These are phyloP conservation scores for Sinocyclocheilus rhinocerous DNA, from an alignment of 2,113 vertebrate species.

Conservation along the genomic window DNA sequence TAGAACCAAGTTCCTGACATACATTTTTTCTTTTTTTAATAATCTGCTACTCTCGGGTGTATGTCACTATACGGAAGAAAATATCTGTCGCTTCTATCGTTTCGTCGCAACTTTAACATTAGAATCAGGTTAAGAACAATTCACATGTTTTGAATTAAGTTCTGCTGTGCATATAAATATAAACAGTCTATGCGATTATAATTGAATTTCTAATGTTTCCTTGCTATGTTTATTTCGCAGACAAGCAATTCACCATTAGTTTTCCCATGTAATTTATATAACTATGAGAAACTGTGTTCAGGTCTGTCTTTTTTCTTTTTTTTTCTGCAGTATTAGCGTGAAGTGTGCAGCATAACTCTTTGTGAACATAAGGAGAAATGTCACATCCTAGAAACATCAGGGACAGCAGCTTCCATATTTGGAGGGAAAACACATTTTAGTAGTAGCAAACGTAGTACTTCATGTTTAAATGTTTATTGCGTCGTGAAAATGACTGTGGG, in stretches of 20 bases:
- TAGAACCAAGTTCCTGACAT: not conserved
- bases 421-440: not conserved
- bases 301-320: not conserved
- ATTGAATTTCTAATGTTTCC: no score
- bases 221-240: not conserved
- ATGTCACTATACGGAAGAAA: not conserved
- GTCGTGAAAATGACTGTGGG: conserved; percentile 25
- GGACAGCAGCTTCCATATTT: not conserved
- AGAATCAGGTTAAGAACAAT: not conserved
- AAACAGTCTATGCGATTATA: not conserved
- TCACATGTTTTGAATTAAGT: not conserved
- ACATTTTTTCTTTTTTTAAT: no score
- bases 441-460: not conserved
- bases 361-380: not conserved
- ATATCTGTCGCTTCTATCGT: not conserved
- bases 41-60: not conserved
- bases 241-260: not conserved
- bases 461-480: conserved; percentile 27
- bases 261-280: not conserved
- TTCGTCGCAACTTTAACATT: not conserved
- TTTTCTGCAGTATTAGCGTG: not conserved
- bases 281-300: not conserved
- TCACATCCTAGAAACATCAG: not conserved
- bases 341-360: not conserved
- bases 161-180: not conserved